These are phyloP conservation scores for Calliphora vicina DNA, from an alignment of 1,140 invertebrate species.

Conservation along the genomic window DNA sequence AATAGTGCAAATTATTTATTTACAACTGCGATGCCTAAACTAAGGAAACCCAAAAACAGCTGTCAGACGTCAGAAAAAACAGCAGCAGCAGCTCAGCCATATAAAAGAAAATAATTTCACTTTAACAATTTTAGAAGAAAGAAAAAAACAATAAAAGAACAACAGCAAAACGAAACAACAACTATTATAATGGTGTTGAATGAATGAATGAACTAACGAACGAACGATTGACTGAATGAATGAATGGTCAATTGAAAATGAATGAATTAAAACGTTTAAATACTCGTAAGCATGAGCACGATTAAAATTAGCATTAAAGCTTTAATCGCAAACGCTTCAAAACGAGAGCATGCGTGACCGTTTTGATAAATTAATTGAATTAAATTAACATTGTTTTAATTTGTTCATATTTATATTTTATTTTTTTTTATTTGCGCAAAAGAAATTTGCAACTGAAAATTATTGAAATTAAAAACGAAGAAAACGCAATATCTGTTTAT, in stretches of 20 bases:
- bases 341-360: constrained; percentile 11
- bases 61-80: neutral
- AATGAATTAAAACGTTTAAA: too few relatives aligned
- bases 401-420: neutral
- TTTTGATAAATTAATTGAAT: constrained; percentile 2
- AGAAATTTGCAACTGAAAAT: neutral
- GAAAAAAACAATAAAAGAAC: too few relatives aligned
- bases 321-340: neutral
- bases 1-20: neutral
- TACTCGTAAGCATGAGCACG: neutral
- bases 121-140: neutral
- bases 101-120: constrained; percentile 9
- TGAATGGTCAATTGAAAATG: neutral
- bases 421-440: too few relatives aligned
- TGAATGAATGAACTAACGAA: too few relatives aligned
- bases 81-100: neutral
- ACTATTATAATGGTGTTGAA: neutral
- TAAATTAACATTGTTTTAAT: constrained; percentile 6
- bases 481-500: neutral
- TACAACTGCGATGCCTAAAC: neutral
- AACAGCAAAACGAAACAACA: neutral
- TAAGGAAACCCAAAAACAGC: neutral
- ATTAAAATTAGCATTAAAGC: neutral
- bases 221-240: too few relatives aligned
- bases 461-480: neutral